phyloP scores from a whole-genome alignment of 2,797 vertebrate species.

The Manis pentadactyla region DNA sequence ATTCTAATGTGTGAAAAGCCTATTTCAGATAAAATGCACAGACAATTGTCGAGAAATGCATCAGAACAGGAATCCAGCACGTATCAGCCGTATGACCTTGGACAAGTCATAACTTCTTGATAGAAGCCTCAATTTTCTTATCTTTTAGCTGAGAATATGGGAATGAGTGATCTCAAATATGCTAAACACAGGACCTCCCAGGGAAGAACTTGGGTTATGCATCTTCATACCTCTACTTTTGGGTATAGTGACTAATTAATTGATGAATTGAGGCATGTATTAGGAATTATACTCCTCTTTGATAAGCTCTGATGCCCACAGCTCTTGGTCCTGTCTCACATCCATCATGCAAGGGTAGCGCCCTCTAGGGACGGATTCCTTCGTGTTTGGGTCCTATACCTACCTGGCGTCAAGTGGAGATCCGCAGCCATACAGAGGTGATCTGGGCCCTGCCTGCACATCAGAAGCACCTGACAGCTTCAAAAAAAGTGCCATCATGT shows the following conservation, averaged over 20 bases:
- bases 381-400: fast-evolving
- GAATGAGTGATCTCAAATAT: not conserved
- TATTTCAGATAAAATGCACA: not conserved
- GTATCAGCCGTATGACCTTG: not conserved
- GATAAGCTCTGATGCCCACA: fast-evolving
- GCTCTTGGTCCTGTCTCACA: not conserved
- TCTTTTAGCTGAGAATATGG: not conserved
- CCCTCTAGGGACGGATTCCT: too few relatives aligned
- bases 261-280: fast-evolving
- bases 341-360: fast-evolving
- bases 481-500: not conserved
- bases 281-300: not conserved
- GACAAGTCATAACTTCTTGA: not conserved
- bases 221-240: not conserved
- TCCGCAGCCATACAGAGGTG: fast-evolving
- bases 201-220: not conserved
- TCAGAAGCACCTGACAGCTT: not conserved
- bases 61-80: not conserved
- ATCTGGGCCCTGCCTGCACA: not conserved
- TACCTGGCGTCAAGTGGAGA: not conserved
- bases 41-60: not conserved
- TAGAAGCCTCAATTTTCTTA: not conserved
- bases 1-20: not conserved
- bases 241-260: fast-evolving
- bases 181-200: not conserved